Conservation (phyloP, 64 coral and sea anemone genomes). For the Stylophora pistillata region DNA sequence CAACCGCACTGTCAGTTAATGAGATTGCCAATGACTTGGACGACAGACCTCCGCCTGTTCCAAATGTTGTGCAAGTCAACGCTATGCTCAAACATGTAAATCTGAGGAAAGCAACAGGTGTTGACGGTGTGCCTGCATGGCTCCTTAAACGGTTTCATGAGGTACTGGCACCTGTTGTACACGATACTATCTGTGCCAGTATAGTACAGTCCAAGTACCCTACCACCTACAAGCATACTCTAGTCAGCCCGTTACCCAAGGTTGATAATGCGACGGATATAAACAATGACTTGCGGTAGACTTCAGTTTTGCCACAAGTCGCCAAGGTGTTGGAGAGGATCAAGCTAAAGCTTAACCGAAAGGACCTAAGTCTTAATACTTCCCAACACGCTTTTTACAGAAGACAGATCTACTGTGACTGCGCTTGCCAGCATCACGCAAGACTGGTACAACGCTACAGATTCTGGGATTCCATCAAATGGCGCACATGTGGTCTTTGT, state of each 20-base stretch:
- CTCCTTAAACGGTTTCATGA: conserved; percentile 42
- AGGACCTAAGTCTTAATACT: conserved; percentile 1
- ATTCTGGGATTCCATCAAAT: conserved; percentile 42
- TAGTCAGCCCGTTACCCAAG: too few species aligned
- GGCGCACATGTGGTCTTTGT: conserved; percentile 32
- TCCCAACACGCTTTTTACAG: conserved; percentile 45
- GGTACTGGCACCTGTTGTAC: conserved; percentile 18
- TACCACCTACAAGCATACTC: too few species aligned
- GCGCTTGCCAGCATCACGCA: conserved; percentile 45
- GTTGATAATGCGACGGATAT: too few species aligned
- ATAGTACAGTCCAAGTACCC: too few species aligned
- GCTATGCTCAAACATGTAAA: conserved; percentile 6
- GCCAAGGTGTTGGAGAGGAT: conserved; percentile 20
- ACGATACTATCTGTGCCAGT: conserved; percentile 55
- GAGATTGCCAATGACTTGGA: conserved; percentile 18
- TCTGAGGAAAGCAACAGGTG: conserved; percentile 39
- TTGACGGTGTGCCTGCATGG: conserved; percentile 46
- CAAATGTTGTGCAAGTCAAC: conserved; percentile 28
- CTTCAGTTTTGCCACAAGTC: too few species aligned
- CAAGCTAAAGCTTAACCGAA: not conserved
- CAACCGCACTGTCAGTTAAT: conserved; percentile 10
- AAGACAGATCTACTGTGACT: conserved; percentile 5
- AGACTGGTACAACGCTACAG: too few species aligned
- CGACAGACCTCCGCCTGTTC: conserved; percentile 13
- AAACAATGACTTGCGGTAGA: too few species aligned